Evolutionary conservation across 2,888 invertebrate genomes (phyloP).

Genomic region (Bombyx huttoni): DNA sequence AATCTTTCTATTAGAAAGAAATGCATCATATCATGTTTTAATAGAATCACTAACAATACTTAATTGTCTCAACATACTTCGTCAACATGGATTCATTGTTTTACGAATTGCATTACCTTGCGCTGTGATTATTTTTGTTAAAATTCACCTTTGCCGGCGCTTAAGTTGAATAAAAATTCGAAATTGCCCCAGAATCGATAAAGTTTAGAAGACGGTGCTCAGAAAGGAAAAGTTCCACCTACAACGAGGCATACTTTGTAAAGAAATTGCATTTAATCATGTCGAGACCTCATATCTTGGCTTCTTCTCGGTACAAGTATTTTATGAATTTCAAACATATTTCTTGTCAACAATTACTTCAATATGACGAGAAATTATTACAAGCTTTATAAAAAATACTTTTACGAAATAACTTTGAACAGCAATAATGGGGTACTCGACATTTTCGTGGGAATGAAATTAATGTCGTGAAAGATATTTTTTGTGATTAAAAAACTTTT

Average conservation of each 20-base stretch:
- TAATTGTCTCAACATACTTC: too few relatives aligned
- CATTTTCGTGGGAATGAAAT: not conserved
- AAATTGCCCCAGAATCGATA: slow-evolving; percentile 25
- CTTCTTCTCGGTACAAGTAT: slow-evolving; percentile 36
- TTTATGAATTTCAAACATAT: slow-evolving; percentile 53
- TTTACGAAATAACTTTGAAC: slow-evolving; percentile 32
- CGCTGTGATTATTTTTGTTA: not conserved
- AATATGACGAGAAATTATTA: slow-evolving; percentile 40
- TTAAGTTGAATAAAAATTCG: slow-evolving; percentile 2
- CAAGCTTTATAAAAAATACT: slow-evolving; percentile 46
- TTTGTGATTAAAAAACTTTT: not conserved
- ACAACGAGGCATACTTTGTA: slow-evolving; percentile 53
- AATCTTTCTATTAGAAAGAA: too few relatives aligned
- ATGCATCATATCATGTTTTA: too few relatives aligned
- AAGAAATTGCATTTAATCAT: slow-evolving; percentile 69
- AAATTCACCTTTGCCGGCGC: not conserved
- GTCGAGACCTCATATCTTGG: slow-evolving; percentile 52
- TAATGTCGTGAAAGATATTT: not conserved
- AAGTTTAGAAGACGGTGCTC: slow-evolving; percentile 32
- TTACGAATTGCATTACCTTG: not conserved
- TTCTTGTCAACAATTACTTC: slow-evolving; percentile 62
- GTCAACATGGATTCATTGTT: not conserved
- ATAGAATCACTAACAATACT: too few relatives aligned
- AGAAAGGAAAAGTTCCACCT: slow-evolving; percentile 46
- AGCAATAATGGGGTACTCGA: slow-evolving; percentile 9